These are phyloP conservation scores for Halcyon senegalensis DNA, from an alignment of 2,113 vertebrate species.

Conservation along the genomic window DNA sequence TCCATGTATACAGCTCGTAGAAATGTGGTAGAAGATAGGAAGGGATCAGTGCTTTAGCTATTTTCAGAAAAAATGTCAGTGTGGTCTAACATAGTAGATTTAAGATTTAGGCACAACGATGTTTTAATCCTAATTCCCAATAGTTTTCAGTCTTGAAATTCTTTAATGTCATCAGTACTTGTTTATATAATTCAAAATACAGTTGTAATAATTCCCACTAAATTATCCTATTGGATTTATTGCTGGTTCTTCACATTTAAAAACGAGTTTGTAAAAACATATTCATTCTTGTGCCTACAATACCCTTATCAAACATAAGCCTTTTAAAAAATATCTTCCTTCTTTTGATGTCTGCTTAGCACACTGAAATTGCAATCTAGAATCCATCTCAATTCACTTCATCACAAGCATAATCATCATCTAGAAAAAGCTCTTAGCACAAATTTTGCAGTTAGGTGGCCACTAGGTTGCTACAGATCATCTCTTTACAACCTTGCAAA, in stretches of 20 bases:
- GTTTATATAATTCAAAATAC: not conserved
- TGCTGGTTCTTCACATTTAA: not conserved
- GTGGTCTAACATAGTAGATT: not conserved
- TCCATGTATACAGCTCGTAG: not conserved
- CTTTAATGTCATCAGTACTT: not conserved
- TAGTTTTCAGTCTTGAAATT: not conserved
- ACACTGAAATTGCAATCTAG: not conserved
- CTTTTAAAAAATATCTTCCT: not conserved
- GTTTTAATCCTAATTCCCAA: not conserved
- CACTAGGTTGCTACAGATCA: not conserved
- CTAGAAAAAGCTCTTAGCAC: not conserved
- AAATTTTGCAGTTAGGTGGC: not conserved
- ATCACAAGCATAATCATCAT: not conserved
- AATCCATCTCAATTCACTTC: not conserved
- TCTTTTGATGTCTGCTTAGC: not conserved
- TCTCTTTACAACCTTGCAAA: not conserved
- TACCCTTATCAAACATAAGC: not conserved
- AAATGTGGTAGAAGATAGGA: not conserved
- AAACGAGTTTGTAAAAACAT: not conserved
- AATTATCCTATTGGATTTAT: not conserved
- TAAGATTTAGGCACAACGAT: not conserved
- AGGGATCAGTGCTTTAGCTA: not conserved
- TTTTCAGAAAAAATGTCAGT: not conserved
- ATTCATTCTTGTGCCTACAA: not conserved
- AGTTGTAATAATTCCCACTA: not conserved